phyloP scores from a whole-genome alignment of 2,888 invertebrate genomes.

The Lycocerus yunnanus region DNA sequence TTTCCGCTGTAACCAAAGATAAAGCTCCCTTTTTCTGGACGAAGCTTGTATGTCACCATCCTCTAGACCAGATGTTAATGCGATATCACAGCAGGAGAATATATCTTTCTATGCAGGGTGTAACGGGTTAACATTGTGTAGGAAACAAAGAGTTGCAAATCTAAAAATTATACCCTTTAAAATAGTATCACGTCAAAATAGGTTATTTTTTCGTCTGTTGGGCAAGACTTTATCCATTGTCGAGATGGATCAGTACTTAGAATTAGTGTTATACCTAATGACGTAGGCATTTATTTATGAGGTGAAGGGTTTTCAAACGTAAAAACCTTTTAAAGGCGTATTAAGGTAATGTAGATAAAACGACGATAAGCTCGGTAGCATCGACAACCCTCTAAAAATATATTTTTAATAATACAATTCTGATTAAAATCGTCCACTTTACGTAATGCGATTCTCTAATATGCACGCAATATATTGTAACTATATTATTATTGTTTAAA shows the following conservation, averaged over 20 bases:
- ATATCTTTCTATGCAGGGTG: constrained; percentile 24
- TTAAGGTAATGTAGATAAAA: constrained; percentile 36
- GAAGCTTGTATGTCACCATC: constrained; percentile 18
- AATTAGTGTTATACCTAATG: background rate
- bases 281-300: constrained; percentile 1
- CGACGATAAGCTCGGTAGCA: constrained; percentile 42
- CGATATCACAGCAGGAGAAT: constrained; percentile 37
- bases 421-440: constrained; percentile 44
- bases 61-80: constrained; percentile 37
- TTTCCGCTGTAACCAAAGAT: constrained; percentile 24
- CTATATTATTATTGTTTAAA: constrained; percentile 14
- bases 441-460: constrained; percentile 36
- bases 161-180: constrained; percentile 32
- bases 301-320: constrained; percentile 7
- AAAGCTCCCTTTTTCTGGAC: constrained; percentile 19
- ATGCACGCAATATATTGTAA: constrained; percentile 39
- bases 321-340: constrained; percentile 8
- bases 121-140: constrained; percentile 36
- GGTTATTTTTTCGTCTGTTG: constrained; percentile 12
- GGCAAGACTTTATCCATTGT: background rate
- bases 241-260: background rate
- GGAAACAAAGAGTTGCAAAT: constrained; percentile 21
- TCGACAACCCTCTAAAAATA: constrained; percentile 42
- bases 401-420: constrained; percentile 45
- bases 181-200: constrained; percentile 17